Evolutionary conservation across 2,113 vertebrate species (phyloP).

Genomic region (Chaetodon trifascialis): DNA sequence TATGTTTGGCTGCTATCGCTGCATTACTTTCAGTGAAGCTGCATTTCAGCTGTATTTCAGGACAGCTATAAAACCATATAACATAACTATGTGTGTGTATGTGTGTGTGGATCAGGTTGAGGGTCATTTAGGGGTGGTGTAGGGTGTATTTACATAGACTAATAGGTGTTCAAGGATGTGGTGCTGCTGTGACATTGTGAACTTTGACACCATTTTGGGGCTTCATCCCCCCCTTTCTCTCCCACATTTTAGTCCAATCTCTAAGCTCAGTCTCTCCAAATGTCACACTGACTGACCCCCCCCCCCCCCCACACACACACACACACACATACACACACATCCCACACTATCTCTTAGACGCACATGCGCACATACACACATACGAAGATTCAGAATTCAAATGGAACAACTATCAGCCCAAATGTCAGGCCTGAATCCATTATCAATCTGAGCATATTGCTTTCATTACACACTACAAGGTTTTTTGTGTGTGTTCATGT

Average conservation of each 20-base stretch:
- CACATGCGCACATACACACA: background rate
- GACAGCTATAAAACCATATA: background rate
- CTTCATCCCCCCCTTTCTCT: constrained; percentile 18
- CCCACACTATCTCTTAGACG: background rate
- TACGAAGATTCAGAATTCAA: constrained; percentile 14
- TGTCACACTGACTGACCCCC: constrained; percentile 52
- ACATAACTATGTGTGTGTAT: constrained; percentile 7
- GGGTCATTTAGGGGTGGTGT: constrained; percentile 24
- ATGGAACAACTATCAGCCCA: constrained; percentile 50
- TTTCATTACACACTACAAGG: constrained; percentile 23
- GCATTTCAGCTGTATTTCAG: background rate
- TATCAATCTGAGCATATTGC: constrained; percentile 39
- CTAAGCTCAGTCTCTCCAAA: constrained; percentile 71
- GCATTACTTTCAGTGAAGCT: background rate
- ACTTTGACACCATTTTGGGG: constrained; percentile 67
- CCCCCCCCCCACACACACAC: background rate
- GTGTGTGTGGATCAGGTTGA: constrained; percentile 21
- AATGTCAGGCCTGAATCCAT: constrained; percentile 75
- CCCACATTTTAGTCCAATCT: constrained; percentile 44
- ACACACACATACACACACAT: constrained; percentile 18
- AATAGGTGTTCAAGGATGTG: constrained; percentile 65
- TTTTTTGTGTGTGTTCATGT: background rate
- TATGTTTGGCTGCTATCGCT: background rate
- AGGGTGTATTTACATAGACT: constrained; percentile 64
- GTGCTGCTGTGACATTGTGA: constrained; percentile 44